These are phyloP conservation scores for Sapajus apella DNA, from an alignment of 2,113 vertebrate species.

Conservation along the genomic window DNA sequence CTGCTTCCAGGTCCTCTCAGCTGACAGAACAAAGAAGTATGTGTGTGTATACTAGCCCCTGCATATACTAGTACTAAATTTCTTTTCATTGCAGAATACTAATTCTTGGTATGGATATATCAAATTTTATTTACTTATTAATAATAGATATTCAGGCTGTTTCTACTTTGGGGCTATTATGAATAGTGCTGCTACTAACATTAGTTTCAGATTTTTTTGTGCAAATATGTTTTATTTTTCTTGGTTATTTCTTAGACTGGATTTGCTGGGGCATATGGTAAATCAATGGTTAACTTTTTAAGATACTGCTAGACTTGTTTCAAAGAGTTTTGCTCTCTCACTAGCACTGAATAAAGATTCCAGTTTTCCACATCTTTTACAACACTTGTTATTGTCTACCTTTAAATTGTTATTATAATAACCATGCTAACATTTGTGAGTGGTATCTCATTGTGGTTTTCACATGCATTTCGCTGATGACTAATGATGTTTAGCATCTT, in stretches of 20 bases:
- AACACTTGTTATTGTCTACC: not conserved
- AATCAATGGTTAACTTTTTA: not conserved
- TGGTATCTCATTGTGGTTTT: not conserved
- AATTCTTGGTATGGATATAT: not conserved
- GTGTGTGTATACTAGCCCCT: not conserved
- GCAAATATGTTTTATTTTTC: not conserved
- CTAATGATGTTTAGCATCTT: not conserved
- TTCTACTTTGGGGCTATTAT: not conserved
- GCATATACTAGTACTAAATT: not conserved
- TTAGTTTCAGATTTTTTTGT: not conserved
- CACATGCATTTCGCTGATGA: not conserved
- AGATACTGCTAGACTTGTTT: not conserved
- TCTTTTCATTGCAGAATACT: conserved; percentile 1
- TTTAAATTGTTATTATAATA: not conserved
- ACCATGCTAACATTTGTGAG: not conserved
- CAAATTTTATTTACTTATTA: not conserved
- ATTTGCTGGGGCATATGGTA: not conserved
- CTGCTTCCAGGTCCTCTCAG: too few species aligned
- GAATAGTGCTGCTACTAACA: not conserved
- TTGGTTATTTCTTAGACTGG: not conserved
- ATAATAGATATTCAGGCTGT: not conserved
- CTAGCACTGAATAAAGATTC: not conserved
- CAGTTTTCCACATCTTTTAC: not conserved
- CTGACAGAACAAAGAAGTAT: too few species aligned
- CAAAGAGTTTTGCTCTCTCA: not conserved